Evolutionary conservation across 2,113 vertebrate genomes (phyloP), one percentile per base, ranked within the genome.

Genomic region (Probosciger aterrimus): DNA sequence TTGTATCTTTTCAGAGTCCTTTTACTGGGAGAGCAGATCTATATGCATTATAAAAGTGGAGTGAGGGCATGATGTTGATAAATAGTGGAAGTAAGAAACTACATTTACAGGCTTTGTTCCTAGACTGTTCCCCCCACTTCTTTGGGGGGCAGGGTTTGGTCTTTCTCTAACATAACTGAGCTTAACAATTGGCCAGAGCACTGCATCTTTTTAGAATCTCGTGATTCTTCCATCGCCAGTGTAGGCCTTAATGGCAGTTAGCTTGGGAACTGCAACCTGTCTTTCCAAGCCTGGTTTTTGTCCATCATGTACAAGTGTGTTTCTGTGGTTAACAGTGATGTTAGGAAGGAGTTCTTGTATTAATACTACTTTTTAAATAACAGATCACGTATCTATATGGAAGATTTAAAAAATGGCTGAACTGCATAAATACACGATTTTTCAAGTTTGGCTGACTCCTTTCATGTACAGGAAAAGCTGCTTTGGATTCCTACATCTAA

Each of bases 21-120:
- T 76, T 19, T 62, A 14, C 10, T 46, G 10, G 19, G 15, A 23
- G 6, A 64, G 30, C 31, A 37, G 43, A 30, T 69, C 22, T 60
- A 1, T 22, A 10, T 82, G 28, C 18, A 4, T 74, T 78, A 6
- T 80, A 10, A 82, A 1, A n/a, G n/a, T 64, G 0, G 1, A 60
- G 16, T 25, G 24, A 60, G 39, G 30, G 3, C 10, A 22, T 33
- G 33, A 47, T 43, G 23, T 28, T 82, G 37, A 69, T 31, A 64
- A 55, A 46, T 23, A 31, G 6, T 70, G 18, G 37, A 59, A 70
- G 30, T 52, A 30, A 65, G 18, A 63, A 76, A 30, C 22, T 1
- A 14, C 6, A 18, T 59, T 76, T 5, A 20, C 18, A 68, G 15
- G 5, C 17, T 76, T 15, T 68, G 5, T 76, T 78, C 19, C 8